These are phyloP conservation scores for Oreotrochilus melanogaster DNA, from an alignment of 2,113 vertebrate genomes.

Conservation along the genomic window DNA sequence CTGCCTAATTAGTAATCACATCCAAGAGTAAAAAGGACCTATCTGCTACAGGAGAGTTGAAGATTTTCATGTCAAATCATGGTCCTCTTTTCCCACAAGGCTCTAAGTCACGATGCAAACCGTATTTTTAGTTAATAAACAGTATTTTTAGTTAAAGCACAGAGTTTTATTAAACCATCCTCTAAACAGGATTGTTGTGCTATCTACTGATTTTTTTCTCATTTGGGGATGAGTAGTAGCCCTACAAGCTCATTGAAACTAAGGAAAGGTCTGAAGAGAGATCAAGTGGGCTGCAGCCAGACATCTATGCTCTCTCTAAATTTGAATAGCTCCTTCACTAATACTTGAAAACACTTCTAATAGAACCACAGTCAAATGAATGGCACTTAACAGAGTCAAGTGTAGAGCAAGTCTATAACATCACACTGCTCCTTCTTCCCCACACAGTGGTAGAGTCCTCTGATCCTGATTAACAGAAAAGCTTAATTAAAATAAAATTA, in stretches of 20 bases:
- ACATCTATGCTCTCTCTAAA: not conserved
- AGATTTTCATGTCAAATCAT: slow-evolving; percentile 41
- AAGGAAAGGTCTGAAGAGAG: not conserved
- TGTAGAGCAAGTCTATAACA: not conserved
- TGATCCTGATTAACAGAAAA: slow-evolving; percentile 34
- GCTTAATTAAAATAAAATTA: slow-evolving; percentile 64
- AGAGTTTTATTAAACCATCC: not conserved
- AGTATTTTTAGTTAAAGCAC: slow-evolving; percentile 15
- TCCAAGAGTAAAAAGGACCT: not conserved
- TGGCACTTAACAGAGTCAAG: slow-evolving; percentile 38
- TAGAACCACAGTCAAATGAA: not conserved
- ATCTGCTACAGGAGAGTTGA: not conserved
- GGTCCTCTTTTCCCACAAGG: slow-evolving; percentile 24
- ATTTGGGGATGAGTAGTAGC: not conserved
- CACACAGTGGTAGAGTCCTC: not conserved
- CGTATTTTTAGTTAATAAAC: not conserved
- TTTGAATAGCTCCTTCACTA: slow-evolving; percentile 15
- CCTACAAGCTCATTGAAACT: not conserved
- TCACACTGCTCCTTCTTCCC: not conserved
- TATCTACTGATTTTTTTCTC: not conserved
- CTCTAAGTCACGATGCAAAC: slow-evolving; percentile 19
- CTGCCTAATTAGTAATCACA: slow-evolving; percentile 32
- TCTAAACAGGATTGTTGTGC: not conserved
- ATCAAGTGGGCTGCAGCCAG: not conserved
- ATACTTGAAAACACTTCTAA: slow-evolving; percentile 41